Base-by-base conservation (phyloP, 2,797 vertebrate species). In the Myoxocephalus aenaeus region DNA sequence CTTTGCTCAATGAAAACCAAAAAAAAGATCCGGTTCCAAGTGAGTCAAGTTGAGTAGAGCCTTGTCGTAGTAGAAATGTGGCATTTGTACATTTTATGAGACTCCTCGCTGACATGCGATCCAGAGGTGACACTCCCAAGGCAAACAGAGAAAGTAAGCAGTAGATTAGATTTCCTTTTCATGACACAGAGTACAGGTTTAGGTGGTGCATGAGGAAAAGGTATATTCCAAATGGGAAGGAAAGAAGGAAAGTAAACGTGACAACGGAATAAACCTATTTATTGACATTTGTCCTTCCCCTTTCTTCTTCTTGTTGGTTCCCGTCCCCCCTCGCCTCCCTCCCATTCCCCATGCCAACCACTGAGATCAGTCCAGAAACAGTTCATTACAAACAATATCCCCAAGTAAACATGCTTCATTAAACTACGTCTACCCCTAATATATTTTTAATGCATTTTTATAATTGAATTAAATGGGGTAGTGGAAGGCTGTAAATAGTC, bases 381-480 rank as follows among this genome's bases (percentile, higher is more conserved):
- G 87, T 94, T 94, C 95, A 95, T 95, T 95, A 95, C 92, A 95
- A 95, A 95, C 93, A 95, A 95, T 94, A 95, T 95, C 94, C 93
- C 87, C 91, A 91, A 95, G 95, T 95, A 94, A 95, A 94, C 94
- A 96, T 93, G 95, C 93, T 94, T 95, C 95, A 96, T 96, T 96
- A 95, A 94, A 95, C 94, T 91, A 93, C 93, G 81, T 94, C 94
- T 92, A 85, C 73, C 87, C 88, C 90, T 96, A 96, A 96, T 96
- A 96, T 95, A 94, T 95, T 96, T 96, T 96, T 96, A 95, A 96
- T 96, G 95, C 91, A 95, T 96, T 95, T 95, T 94, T 95, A 92
- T 95, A 95, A 96, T 96, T 96, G 91, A 96, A 96, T 95, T 94
- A 96, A 94, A 96, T 95, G 94, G 92, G 93, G 94, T 95, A 93